These are phyloP conservation scores for Lithophane semibrunnea DNA, from an alignment of 2,888 invertebrate genomes.

Conservation along the genomic window DNA sequence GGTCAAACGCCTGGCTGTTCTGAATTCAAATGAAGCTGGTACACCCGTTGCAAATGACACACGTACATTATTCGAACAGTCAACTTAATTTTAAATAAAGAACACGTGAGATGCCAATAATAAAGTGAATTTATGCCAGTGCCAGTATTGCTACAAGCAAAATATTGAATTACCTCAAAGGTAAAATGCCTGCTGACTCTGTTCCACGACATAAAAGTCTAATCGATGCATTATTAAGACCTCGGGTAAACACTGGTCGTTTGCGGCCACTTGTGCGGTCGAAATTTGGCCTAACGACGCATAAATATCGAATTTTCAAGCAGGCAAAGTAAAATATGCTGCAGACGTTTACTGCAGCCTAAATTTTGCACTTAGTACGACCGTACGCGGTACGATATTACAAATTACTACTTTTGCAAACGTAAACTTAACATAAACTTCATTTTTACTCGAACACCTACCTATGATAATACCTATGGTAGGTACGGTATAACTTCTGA, in stretches of 20 bases:
- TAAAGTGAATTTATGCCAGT: conserved; percentile 22
- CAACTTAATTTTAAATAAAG: conserved; percentile 33
- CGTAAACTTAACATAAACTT: conserved; percentile 5
- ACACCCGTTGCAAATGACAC: conserved; percentile 27
- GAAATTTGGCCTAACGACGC: conserved; percentile 48
- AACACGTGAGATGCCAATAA: conserved; percentile 31
- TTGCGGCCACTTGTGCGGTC: conserved; percentile 63
- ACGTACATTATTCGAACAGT: conserved; percentile 26
- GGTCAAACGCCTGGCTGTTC: conserved; percentile 7
- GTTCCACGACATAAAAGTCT: conserved; percentile 48
- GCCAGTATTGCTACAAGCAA: conserved; percentile 26
- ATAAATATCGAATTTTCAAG: conserved; percentile 57
- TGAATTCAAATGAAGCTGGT: conserved; percentile 30
- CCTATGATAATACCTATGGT: not conserved
- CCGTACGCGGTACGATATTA: conserved; percentile 9
- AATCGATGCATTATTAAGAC: conserved; percentile 54
- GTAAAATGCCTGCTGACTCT: conserved; percentile 24
- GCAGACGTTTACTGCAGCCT: conserved; percentile 34
- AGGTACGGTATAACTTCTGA: not conserved
- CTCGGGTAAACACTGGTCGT: conserved; percentile 50
- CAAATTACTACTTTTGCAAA: conserved; percentile 32
- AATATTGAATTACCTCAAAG: conserved; percentile 45
- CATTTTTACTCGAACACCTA: conserved; percentile 10
- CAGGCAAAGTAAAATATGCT: conserved; percentile 53
- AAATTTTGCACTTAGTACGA: conserved; percentile 32